phyloP scores from a whole-genome alignment of 2,113 vertebrate species.

The Anthoscopus minutus region DNA sequence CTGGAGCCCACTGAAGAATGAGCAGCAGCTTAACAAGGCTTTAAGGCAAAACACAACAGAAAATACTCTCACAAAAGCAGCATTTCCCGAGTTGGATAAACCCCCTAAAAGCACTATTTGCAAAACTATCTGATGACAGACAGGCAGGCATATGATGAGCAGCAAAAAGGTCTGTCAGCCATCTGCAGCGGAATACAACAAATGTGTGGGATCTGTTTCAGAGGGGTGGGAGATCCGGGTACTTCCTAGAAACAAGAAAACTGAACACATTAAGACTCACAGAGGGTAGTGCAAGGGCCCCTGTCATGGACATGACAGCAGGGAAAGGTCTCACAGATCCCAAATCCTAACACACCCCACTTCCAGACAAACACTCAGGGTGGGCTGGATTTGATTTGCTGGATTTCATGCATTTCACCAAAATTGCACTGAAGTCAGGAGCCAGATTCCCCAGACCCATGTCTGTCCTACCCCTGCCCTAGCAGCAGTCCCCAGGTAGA shows the following conservation, averaged over 20 bases:
- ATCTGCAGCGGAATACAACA: neutral
- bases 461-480: neutral
- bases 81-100: neutral
- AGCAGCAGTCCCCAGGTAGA: neutral
- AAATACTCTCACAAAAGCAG: neutral
- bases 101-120: neutral
- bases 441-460: rapidly evolving
- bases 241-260: neutral
- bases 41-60: neutral
- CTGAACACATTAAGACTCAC: neutral
- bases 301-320: neutral
- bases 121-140: neutral
- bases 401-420: neutral
- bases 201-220: neutral
- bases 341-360: neutral
- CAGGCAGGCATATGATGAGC: neutral
- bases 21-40: neutral
- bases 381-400: neutral
- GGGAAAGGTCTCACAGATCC: neutral
- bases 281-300: neutral
- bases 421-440: rapidly evolving
- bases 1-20: neutral
- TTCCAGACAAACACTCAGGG: neutral
- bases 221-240: neutral
- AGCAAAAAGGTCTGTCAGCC: neutral